A percentile compares a stretch with the other conserved stretches of the same genome.
phyloP scores from a whole-genome alignment of 2,888 invertebrate genomes.

The Acanthosepion esculentum region DNA sequence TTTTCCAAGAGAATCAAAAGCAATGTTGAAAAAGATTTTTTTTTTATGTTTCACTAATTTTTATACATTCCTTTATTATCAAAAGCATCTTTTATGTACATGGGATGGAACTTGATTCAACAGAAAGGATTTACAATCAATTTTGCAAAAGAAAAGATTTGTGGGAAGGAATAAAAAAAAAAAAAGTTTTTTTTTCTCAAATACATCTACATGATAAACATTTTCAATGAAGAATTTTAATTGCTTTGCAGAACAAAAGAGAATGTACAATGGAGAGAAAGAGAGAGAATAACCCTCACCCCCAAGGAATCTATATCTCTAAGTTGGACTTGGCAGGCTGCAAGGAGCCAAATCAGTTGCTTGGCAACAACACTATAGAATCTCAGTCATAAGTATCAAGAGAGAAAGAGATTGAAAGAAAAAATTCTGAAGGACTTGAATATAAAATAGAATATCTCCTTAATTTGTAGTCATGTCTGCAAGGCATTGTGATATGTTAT shows the following conservation, averaged over 20 bases:
- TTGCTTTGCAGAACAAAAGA: conserved; percentile 33
- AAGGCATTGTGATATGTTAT: background rate
- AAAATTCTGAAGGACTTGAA: conserved; percentile 21
- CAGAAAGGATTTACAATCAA: background rate
- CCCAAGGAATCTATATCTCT: background rate
- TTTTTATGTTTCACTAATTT: background rate
- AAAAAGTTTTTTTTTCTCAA: background rate
- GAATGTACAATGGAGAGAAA: background rate
- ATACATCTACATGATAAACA: conserved; percentile 24
- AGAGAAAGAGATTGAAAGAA: background rate
- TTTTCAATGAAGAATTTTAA: conserved; percentile 33
- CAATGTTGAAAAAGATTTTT: background rate
- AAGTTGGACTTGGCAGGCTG: background rate
- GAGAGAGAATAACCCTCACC: background rate
- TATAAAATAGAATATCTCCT: background rate
- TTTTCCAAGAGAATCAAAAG: too few species aligned
- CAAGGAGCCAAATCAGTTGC: conserved; percentile 33
- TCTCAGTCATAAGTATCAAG: background rate
- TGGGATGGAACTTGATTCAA: background rate
- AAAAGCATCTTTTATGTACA: background rate
- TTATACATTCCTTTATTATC: conserved; percentile 15
- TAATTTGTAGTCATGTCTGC: background rate
- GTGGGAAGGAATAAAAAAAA: background rate
- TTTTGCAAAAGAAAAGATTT: background rate
- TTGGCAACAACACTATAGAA: background rate